Evolutionary conservation across 2,888 invertebrate genomes (phyloP).

Genomic region (Drosophila pseudotakahashii): DNA sequence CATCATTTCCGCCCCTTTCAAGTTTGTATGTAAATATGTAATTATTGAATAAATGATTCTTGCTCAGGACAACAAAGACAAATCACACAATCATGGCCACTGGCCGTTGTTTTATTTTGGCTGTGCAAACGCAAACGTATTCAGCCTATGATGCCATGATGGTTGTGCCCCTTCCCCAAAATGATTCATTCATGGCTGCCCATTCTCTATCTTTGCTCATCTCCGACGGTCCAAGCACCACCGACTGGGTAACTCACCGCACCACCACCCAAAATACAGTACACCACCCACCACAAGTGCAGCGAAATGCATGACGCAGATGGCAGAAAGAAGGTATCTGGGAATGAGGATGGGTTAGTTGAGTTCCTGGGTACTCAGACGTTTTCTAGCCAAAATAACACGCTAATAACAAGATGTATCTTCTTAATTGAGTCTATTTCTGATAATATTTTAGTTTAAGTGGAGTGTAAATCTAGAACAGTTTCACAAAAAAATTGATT

Average conservation of each 20-base stretch:
- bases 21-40: constrained; percentile 13
- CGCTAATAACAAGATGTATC: not conserved
- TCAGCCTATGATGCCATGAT: constrained; percentile 72
- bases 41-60: constrained; percentile 20
- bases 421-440: no score
- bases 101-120: constrained; percentile 17
- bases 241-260: constrained; percentile 8
- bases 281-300: constrained; percentile 43
- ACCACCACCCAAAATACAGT: not conserved
- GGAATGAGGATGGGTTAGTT: constrained; percentile 3
- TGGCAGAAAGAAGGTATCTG: constrained; percentile 53
- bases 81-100: constrained; percentile 10
- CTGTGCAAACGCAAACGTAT: constrained; percentile 39
- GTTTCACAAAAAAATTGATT: no score
- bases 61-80: constrained; percentile 18
- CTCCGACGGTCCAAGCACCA: constrained; percentile 23
- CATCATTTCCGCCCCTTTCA: constrained; percentile 4
- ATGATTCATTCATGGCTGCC: constrained; percentile 72
- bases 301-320: constrained; percentile 75
- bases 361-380: not conserved
- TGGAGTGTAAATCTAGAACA: no score
- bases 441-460: no score
- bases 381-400: not conserved
- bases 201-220: constrained; percentile 21
- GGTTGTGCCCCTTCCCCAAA: constrained; percentile 46